Percentiles rank a stretch among this genome's conserved stretches.
These are phyloP conservation scores for Drosophila littoralis DNA, from an alignment of 1,140 invertebrate genomes.

Conservation along the genomic window DNA sequence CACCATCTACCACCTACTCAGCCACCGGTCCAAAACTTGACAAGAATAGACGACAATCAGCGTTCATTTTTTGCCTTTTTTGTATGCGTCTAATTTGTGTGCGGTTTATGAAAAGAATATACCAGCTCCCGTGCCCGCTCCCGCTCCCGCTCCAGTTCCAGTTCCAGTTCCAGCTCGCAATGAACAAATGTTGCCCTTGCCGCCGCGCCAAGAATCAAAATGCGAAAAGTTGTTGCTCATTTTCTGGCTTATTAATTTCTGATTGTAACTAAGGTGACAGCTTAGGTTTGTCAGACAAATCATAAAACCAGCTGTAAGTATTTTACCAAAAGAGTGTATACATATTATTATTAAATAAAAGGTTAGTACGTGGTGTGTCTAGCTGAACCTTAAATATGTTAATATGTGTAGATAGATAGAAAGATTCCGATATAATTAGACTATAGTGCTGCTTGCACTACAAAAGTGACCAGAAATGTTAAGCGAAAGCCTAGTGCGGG, in stretches of 20 bases:
- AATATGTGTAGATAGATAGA: too few relatives aligned
- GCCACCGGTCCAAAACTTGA: constrained; percentile 47
- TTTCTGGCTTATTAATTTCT: constrained; percentile 69
- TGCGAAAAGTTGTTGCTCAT: constrained; percentile 50
- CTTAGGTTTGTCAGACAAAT: not conserved
- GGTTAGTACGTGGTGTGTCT: too few relatives aligned
- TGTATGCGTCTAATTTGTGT: constrained; percentile 75
- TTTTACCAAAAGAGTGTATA: too few relatives aligned
- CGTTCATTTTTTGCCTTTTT: constrained; percentile 58
- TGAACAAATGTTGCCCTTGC: constrained; percentile 35
- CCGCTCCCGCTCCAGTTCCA: not conserved
- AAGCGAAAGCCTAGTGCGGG: constrained; percentile 8
- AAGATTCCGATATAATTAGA: constrained; percentile 1
- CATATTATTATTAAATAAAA: too few relatives aligned
- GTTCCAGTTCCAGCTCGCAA: constrained; percentile 13
- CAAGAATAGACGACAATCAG: constrained; percentile 79
- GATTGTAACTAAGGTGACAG: constrained; percentile 47
- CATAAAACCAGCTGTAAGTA: not conserved
- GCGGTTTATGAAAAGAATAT: constrained; percentile 66
- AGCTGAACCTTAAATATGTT: too few relatives aligned
- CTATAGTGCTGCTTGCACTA: constrained; percentile 15
- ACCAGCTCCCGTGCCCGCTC: constrained; percentile 2
- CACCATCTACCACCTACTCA: not conserved
- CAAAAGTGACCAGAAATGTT: constrained; percentile 4
- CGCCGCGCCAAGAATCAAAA: not conserved